These are phyloP conservation scores for Crambe crambe DNA, from an alignment of 37 sponge, comb jelly and placozoan species.

Conservation along the genomic window DNA sequence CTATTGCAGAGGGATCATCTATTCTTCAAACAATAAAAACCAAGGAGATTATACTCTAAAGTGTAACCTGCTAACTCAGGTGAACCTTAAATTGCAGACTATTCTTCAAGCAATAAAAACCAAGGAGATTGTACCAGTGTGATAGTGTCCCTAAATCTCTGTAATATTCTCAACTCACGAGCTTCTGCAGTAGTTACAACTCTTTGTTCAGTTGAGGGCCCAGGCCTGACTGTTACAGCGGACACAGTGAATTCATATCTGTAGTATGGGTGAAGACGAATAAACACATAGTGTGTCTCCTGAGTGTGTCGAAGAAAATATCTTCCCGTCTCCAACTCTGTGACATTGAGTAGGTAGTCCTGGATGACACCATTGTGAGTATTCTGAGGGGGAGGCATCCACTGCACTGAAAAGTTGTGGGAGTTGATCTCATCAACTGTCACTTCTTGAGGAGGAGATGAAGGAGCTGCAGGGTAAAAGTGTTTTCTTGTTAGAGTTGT, in stretches of 20 bases:
- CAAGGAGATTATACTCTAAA: no score
- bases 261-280: constrained; percentile 40
- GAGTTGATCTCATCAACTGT: neutral
- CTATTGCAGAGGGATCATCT: no score
- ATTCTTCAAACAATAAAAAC: no score
- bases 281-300: neutral
- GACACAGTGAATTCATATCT: constrained; percentile 22
- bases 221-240: constrained; percentile 22
- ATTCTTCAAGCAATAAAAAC: no score
- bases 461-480: constrained; percentile 9
- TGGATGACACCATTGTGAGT: constrained; percentile 37
- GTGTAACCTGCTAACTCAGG: no score
- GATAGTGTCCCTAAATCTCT: no score
- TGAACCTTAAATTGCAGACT: no score
- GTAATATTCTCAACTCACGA: constrained; percentile 26
- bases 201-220: neutral
- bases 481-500: neutral
- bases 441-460: constrained; percentile 7
- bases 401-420: neutral
- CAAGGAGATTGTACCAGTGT: no score
- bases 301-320: neutral
- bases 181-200: constrained; percentile 12
- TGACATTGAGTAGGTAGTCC: constrained; percentile 13
- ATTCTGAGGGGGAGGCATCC: constrained; percentile 13
- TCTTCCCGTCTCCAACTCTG: neutral